These are phyloP conservation scores for Drosophila subsilvestris DNA, from an alignment of 2,888 invertebrate species.

Conservation along the genomic window DNA sequence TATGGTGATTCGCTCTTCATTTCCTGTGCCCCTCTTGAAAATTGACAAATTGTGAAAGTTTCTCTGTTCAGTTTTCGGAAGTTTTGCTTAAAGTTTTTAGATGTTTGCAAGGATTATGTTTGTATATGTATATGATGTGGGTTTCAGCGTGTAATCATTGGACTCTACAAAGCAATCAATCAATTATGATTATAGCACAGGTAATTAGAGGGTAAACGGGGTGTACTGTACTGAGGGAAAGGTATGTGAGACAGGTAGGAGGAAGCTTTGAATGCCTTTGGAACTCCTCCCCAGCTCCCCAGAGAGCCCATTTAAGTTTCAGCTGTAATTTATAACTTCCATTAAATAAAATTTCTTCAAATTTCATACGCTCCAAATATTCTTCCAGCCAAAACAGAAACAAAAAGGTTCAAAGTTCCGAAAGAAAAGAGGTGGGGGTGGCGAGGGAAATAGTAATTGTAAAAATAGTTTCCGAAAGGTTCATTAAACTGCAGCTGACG, in stretches of 20 bases:
- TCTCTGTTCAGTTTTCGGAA: background rate
- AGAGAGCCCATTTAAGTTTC: background rate
- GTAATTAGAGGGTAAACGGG: background rate
- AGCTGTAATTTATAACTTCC: background rate
- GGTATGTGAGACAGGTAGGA: too few species aligned
- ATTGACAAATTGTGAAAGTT: background rate
- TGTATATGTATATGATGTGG: slow-evolving; percentile 3
- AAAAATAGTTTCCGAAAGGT: slow-evolving; percentile 3
- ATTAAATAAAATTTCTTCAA: background rate
- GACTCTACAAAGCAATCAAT: slow-evolving; percentile 7
- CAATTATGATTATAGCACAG: background rate
- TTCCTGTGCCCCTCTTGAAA: background rate
- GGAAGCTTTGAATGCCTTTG: background rate
- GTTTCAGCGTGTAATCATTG: slow-evolving; percentile 13
- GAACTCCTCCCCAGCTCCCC: background rate
- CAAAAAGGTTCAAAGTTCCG: background rate
- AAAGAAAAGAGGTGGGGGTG: background rate
- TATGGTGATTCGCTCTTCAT: background rate
- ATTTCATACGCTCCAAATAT: background rate
- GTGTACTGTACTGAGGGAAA: background rate
- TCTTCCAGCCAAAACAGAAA: too few species aligned
- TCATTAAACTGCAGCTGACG: slow-evolving; percentile 10
- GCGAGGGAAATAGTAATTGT: background rate
- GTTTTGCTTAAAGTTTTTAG: background rate
- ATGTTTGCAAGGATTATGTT: background rate